Conservation (phyloP, 2,888 invertebrate species). For the Agrochola lota region DNA sequence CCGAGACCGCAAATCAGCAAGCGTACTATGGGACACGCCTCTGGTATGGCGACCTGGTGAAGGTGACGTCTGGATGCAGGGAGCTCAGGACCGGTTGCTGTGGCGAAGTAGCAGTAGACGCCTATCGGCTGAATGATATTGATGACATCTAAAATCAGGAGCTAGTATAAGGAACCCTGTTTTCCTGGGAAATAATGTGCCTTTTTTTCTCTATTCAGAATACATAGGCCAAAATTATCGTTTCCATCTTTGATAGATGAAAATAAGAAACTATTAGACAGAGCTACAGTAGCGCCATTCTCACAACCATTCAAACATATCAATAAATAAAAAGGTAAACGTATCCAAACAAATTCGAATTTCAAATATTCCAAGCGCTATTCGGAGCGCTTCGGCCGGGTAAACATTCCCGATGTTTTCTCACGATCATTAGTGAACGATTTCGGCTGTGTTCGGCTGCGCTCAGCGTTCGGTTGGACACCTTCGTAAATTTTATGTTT, state of each 20-base stretch:
- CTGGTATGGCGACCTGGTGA: background rate
- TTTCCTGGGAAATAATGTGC: background rate
- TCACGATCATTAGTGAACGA: constrained; percentile 75
- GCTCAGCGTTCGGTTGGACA: constrained; percentile 57
- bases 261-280: background rate
- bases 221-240: background rate
- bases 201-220: background rate
- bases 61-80: background rate
- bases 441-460: constrained; percentile 58
- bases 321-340: constrained; percentile 56
- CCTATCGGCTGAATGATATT: too few relatives aligned
- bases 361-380: constrained; percentile 72
- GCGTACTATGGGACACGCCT: background rate
- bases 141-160: background rate
- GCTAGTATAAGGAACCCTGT: background rate
- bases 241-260: background rate
- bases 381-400: constrained; percentile 55
- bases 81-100: background rate
- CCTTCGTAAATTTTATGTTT: constrained; percentile 62
- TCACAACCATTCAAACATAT: constrained; percentile 33
- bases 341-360: constrained; percentile 68
- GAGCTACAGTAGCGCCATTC: constrained; percentile 37
- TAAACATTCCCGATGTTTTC: constrained; percentile 70
- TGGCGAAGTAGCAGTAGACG: too few relatives aligned
- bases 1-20: background rate